Conservation (phyloP, 2,888 invertebrate species). For the Conus canariensis region DNA sequence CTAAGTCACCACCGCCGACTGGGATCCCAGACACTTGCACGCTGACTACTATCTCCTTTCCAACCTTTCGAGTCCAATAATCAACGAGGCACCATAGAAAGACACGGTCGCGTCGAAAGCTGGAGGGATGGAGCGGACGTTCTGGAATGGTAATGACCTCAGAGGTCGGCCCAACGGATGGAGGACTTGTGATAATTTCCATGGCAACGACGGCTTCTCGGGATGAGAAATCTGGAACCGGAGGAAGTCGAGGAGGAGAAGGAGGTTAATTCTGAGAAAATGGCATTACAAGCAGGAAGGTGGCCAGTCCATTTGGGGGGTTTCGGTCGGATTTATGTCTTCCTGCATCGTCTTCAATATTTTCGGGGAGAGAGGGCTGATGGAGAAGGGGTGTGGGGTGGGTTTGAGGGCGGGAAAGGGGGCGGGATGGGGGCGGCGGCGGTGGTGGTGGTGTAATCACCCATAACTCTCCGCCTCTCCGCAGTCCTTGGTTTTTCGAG, state of each 20-base stretch:
- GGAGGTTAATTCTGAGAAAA: conserved; percentile 47
- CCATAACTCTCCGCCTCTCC: no score
- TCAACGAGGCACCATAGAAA: not conserved
- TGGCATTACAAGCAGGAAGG: conserved; percentile 49
- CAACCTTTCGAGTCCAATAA: no score
- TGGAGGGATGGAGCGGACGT: conserved; percentile 17
- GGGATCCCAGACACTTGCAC: no score
- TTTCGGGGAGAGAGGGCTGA: not conserved
- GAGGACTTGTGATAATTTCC: conserved; percentile 48
- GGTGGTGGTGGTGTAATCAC: no score
- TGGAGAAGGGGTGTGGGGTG: not conserved
- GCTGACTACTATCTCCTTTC: no score
- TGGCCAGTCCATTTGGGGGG: conserved; percentile 17
- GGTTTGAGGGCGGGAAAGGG: not conserved
- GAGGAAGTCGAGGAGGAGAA: not conserved
- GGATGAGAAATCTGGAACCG: conserved; percentile 33
- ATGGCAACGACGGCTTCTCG: conserved; percentile 45
- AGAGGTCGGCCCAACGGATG: conserved; percentile 31
- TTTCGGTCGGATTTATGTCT: conserved; percentile 46
- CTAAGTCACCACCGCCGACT: no score
- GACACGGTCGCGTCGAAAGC: conserved; percentile 29
- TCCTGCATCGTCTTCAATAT: conserved; percentile 23
- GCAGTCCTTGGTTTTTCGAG: no score
- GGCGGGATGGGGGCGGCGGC: not conserved
- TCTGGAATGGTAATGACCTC: conserved; percentile 38